Conservation (phyloP, 1,140 invertebrate genomes). For the Hestina assimilis region DNA sequence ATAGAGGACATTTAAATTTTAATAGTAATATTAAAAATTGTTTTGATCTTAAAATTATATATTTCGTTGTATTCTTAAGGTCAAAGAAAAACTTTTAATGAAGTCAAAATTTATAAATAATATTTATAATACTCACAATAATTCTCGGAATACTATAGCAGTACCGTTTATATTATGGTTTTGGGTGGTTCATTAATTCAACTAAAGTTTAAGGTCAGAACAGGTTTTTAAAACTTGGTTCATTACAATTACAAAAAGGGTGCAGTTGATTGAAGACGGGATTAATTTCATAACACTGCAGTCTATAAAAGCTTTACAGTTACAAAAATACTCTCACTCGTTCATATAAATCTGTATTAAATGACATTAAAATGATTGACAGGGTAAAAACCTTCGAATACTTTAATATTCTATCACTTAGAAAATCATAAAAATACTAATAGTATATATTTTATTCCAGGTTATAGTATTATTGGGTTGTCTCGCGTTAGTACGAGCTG, state of each 20-base stretch:
- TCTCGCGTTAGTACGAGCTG: slow-evolving; percentile 20
- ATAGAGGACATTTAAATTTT: no score
- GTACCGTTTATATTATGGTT: slow-evolving; percentile 23
- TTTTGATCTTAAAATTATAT: no score
- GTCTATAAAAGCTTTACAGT: slow-evolving; percentile 31
- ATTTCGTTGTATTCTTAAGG: no score
- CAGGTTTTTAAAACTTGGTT: slow-evolving; percentile 38
- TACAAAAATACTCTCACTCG: slow-evolving; percentile 22
- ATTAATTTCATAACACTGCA: slow-evolving; percentile 26
- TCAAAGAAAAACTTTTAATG: no score
- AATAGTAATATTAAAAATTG: no score
- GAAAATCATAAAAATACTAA: no score
- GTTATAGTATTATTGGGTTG: slow-evolving; percentile 21
- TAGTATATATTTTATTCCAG: slow-evolving; percentile 22
- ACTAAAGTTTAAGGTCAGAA: slow-evolving; percentile 36
- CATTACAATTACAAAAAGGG: slow-evolving; percentile 24
- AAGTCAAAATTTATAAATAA: no score
- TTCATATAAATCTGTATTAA: slow-evolving; percentile 7
- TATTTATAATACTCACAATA: not conserved
- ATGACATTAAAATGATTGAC: slow-evolving; percentile 19
- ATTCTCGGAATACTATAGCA: slow-evolving; percentile 4
- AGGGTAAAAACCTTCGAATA: slow-evolving; percentile 16
- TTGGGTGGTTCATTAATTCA: slow-evolving; percentile 24
- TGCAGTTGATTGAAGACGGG: slow-evolving; percentile 9
- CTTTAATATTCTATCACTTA: no score